Evolutionary conservation across 2,888 invertebrate species (phyloP), one percentile per base, ranked within the genome.

Genomic region (Bruchidius siliquastri): DNA sequence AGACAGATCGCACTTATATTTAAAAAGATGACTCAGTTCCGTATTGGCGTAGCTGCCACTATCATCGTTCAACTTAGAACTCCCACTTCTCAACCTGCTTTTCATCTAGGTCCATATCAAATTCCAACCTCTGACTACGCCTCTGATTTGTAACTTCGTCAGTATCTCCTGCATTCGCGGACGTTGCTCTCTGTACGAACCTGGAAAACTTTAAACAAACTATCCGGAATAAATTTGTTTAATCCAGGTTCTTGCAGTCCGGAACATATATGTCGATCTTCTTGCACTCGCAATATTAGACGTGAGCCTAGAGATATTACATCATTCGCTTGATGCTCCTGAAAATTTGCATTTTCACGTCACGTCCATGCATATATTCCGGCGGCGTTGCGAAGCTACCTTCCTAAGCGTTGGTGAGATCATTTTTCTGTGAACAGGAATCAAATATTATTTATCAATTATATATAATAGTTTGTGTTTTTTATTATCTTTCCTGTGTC

Each of bases 201-300:
- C 73, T 73, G 68, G 71, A 72, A 72, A 77, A 74, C 74, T 79
- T 77, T 75, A 74, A 77, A 76, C 75, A 79, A 79, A 77, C 77
- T 76, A 74, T 76, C 76, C 71, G 70, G 76, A 77, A 78, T 78
- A 76, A 76, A 77, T 77, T 74, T 75, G 74, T 76, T 78, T 77
- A 74, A 74, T 74, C 77, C 76, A 69, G 49, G 49, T 49, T 49
- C 13, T 13, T 49, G 49, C 49, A 49, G 49, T 49, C 49, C 49
- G 49, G 49, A 49, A 49, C 49, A 49, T 49, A 49, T 49, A 49
- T 49, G 49, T 49, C 49, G 49, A 49, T 49, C 49, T 49, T 18
- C 49, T 49, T 49, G 13, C 49, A 49, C 13, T 49, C 49, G 49
- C 49, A 49, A 49, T 49, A 49, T 49, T 13, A 49, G 49, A 49